Evolutionary conservation across 2,113 vertebrate species (phyloP).

Genomic region (Centropristis striata): DNA sequence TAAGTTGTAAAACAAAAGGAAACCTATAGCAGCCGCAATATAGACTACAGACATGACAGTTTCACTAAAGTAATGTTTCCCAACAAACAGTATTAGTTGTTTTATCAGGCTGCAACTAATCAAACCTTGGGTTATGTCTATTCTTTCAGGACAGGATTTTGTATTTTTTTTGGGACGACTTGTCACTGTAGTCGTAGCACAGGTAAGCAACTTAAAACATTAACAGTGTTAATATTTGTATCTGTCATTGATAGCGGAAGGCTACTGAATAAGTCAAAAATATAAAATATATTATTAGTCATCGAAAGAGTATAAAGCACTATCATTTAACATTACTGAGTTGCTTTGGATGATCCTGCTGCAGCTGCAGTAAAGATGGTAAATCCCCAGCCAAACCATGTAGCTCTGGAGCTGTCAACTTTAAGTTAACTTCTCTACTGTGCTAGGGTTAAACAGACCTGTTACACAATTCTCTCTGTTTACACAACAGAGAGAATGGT

Average conservation of each 20-base stretch:
- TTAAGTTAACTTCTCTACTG: not conserved
- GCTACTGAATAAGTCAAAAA: not conserved
- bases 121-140: too few species aligned
- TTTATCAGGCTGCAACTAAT: too few species aligned
- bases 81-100: too few species aligned
- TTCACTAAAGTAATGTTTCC: too few species aligned
- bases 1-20: too few species aligned
- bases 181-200: too few species aligned
- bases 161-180: too few species aligned
- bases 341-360: not conserved
- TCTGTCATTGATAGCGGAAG: not conserved
- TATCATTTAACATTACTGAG: not conserved
- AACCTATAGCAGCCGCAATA: too few species aligned
- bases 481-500: constrained; percentile 17
- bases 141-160: too few species aligned
- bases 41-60: too few species aligned
- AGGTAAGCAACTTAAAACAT: not conserved
- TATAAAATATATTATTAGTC: not conserved
- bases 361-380: constrained; percentile 4
- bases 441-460: not conserved
- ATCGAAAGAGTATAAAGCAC: not conserved
- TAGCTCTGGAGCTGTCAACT: not conserved
- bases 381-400: not conserved
- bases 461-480: constrained; percentile 9
- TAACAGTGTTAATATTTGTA: not conserved